Evolutionary conservation across 2,888 invertebrate genomes (phyloP).

Genomic region (Biston betularia): DNA sequence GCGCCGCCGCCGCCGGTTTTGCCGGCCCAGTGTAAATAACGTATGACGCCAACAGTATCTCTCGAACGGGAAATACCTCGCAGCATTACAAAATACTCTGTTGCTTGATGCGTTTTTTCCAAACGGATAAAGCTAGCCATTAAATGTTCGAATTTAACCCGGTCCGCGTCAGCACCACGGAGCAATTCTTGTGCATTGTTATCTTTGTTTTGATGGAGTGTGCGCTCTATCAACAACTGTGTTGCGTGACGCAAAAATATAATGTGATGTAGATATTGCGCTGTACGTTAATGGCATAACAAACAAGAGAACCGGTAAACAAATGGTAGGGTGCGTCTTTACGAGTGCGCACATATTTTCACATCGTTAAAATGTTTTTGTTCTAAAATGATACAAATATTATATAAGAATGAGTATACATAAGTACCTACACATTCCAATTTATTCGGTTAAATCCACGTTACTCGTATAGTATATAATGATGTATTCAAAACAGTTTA

Average conservation of each 20-base stretch:
- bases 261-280: slow-evolving; percentile 43
- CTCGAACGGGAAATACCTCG: slow-evolving; percentile 69
- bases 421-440: not conserved
- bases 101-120: slow-evolving; percentile 28
- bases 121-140: not conserved
- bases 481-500: slow-evolving; percentile 27
- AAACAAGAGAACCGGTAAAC: slow-evolving; percentile 47
- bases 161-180: not conserved
- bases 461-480: slow-evolving; percentile 7
- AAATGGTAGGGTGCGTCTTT: slow-evolving; percentile 35
- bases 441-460: slow-evolving; percentile 7
- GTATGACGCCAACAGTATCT: slow-evolving; percentile 55
- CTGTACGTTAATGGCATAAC: slow-evolving; percentile 21
- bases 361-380: not conserved
- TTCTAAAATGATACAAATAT: not conserved
- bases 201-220: slow-evolving; percentile 60
- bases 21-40: slow-evolving; percentile 56
- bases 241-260: slow-evolving; percentile 57
- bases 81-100: slow-evolving; percentile 51
- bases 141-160: not conserved
- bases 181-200: slow-evolving; percentile 41
- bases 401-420: too few relatives aligned
- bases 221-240: slow-evolving; percentile 38
- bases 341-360: not conserved
- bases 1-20: slow-evolving; percentile 49